Evolutionary conservation across 2,797 vertebrate genomes (phyloP), one percentile per base, ranked within the genome.

Genomic region (Rousettus madagascariensis): DNA sequence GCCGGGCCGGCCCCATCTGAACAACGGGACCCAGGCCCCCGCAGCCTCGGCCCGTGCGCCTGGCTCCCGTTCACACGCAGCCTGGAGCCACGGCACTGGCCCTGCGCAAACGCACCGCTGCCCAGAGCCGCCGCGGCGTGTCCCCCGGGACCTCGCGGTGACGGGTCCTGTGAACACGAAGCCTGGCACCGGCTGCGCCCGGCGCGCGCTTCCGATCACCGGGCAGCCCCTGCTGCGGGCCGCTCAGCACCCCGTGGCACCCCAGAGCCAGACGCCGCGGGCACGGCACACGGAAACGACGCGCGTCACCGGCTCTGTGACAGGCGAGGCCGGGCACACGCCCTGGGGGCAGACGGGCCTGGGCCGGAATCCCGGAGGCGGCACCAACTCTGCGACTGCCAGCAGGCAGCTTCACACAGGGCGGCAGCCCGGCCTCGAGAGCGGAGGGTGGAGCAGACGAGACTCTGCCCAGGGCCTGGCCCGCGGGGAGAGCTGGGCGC

Each of bases 151-250:
- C 43, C 11, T 85, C 71, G 72, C 63, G 43, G 4, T 59, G 26
- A 83, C 1, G 61, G 65, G 82, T 41, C 28, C 80, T 90, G 55
- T 78, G 78, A 61, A 83, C 90, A 95, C 57, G 59, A 88, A 79
- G 66, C 16, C 28, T 16, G 63, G 24, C 33, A n/a, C 53, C 6
- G 66, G 36, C 53, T 74, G 11, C 87, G 20, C 43, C 26, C 66
- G n/a, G 10, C 24, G 38, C 51, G 78, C 17, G 49, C 57, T 90
- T 12, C 63, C 19, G 61, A 46, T 24, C 53, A 17, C 13, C 38
- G 65, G 33, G 38, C 71, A 72, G 53, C 46, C 13, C 28, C 33
- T 10, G 57, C 28, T 59, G 11, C 3, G 43, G 2, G 43, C 43
- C 43, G 11, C 43, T 46, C 43, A 46, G 43, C 43, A 46, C 43